A percentile compares a stretch with the other conserved stretches of the same genome.
These are phyloP conservation scores for Cottus gobio DNA, from an alignment of 2,113 vertebrate genomes.

Conservation along the genomic window DNA sequence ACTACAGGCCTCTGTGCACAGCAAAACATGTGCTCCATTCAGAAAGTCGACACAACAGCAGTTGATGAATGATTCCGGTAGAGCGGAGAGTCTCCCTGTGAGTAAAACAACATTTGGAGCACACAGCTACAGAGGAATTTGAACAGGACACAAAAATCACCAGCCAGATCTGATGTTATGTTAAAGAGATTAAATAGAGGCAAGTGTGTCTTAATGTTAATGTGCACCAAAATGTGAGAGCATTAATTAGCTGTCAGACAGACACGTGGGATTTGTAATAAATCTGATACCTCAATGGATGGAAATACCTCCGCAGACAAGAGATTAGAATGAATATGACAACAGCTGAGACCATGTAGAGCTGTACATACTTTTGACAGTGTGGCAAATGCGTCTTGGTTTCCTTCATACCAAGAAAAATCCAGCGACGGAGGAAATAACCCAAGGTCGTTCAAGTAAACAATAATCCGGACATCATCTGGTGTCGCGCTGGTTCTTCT, in stretches of 20 bases:
- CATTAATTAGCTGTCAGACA: constrained; percentile 18
- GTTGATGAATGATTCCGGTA: constrained; percentile 52
- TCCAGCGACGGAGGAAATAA: constrained; percentile 20
- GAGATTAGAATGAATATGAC: neutral
- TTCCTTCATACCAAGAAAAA: constrained; percentile 29
- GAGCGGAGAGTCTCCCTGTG: constrained; percentile 30
- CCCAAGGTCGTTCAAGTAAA: constrained; percentile 62
- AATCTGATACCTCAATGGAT: neutral
- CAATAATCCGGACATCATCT: constrained; percentile 44
- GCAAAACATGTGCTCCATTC: constrained; percentile 65
- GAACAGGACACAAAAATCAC: neutral
- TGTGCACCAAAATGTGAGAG: constrained; percentile 10
- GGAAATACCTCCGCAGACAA: neutral
- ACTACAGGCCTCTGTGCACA: constrained; percentile 37
- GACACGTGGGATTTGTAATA: constrained; percentile 14
- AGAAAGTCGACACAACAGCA: no score
- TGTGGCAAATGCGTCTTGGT: neutral
- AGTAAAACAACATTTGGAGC: constrained; percentile 32
- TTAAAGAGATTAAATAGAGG: constrained; percentile 7
- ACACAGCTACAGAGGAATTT: constrained; percentile 10
- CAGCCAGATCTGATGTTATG: neutral
- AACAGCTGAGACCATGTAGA: neutral
- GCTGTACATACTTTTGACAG: constrained; percentile 58
- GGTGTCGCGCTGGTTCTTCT: constrained; percentile 4
- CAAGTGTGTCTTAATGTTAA: constrained; percentile 5